These are phyloP conservation scores for Drosophila rellima DNA, from an alignment of 2,888 invertebrate genomes.

Conservation along the genomic window DNA sequence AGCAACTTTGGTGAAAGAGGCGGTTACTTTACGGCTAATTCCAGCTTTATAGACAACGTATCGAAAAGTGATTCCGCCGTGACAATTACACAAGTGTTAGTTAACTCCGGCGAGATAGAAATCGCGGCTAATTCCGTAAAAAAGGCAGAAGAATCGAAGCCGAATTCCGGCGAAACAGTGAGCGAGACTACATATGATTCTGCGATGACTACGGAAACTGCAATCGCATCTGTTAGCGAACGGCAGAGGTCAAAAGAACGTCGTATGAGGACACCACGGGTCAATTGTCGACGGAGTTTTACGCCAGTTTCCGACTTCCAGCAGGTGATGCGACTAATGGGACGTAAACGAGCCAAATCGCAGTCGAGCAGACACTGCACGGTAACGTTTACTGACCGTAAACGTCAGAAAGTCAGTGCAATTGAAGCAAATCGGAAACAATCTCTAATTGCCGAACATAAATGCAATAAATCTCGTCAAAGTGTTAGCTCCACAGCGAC, in stretches of 20 bases:
- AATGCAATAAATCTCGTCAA: not conserved
- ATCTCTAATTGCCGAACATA: no score
- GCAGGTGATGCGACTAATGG: slow-evolving; percentile 55
- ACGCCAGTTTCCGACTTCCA: slow-evolving; percentile 37
- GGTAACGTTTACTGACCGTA: slow-evolving; percentile 15
- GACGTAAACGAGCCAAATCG: slow-evolving; percentile 26
- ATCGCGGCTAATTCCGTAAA: not conserved
- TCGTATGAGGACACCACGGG: not conserved
- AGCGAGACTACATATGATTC: not conserved
- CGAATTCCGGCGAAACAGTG: not conserved
- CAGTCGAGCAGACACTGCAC: not conserved
- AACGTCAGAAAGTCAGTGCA: not conserved
- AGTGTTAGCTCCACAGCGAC: not conserved
- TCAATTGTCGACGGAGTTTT: not conserved
- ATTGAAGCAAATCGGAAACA: not conserved
- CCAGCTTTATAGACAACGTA: slow-evolving; percentile 2
- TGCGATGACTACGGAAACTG: not conserved
- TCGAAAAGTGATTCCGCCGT: not conserved
- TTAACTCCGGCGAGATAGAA: not conserved
- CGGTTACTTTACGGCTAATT: not conserved
- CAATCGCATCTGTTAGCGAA: not conserved
- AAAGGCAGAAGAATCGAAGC: not conserved
- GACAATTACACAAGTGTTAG: not conserved
- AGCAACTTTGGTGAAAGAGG: not conserved
- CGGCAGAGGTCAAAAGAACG: not conserved